Conservation (phyloP, 2,797 vertebrate species). For the Megaceryle alcyon region DNA sequence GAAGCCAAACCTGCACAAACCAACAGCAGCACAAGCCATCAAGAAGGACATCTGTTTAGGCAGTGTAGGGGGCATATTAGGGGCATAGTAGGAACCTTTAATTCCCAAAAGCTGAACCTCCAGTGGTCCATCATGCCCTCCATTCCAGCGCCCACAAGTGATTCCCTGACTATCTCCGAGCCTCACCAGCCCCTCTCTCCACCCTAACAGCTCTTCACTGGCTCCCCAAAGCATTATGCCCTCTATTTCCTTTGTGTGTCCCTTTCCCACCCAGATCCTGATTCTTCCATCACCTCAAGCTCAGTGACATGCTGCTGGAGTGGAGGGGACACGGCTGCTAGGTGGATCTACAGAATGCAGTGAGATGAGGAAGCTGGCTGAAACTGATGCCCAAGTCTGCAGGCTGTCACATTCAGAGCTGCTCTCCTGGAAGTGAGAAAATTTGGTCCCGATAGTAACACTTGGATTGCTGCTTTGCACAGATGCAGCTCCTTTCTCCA, state of each 20-base stretch:
- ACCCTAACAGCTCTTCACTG: neutral
- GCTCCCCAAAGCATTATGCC: neutral
- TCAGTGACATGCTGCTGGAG: neutral
- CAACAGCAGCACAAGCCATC: neutral
- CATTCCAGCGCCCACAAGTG: neutral
- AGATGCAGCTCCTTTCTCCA: constrained; percentile 59
- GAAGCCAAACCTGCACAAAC: neutral
- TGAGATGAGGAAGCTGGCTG: constrained; percentile 46
- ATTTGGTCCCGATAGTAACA: constrained; percentile 63
- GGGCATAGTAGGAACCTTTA: neutral
- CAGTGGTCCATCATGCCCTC: neutral
- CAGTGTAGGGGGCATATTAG: neutral
- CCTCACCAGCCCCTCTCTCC: neutral
- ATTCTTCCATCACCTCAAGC: neutral
- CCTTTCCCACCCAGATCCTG: neutral
- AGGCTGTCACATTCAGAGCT: constrained; percentile 60
- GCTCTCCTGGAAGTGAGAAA: constrained; percentile 67
- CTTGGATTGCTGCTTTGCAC: constrained; percentile 55
- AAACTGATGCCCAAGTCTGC: constrained; percentile 47
- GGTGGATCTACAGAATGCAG: neutral
- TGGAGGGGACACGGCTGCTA: neutral
- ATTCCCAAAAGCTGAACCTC: neutral
- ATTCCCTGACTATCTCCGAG: neutral
- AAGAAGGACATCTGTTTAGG: neutral
- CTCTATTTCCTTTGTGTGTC: no score